Evolutionary conservation across 2,113 vertebrate genomes (phyloP).

Genomic region (Neofelis nebulosa): DNA sequence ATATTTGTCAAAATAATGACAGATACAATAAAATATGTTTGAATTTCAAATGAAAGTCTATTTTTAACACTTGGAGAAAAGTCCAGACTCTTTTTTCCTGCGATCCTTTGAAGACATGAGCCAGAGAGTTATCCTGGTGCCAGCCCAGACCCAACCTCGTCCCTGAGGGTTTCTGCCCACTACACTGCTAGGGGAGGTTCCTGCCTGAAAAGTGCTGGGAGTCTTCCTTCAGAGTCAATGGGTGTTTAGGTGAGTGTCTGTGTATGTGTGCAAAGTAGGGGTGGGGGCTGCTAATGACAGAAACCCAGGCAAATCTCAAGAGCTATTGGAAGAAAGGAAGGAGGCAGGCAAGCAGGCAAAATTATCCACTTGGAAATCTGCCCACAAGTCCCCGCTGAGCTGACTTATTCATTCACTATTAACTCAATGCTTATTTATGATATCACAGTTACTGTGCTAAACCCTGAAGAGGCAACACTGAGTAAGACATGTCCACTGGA

Average conservation of each 20-base stretch:
- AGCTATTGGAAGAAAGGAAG: neutral
- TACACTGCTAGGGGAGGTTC: neutral
- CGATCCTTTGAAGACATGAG: neutral
- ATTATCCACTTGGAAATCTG: conserved; percentile 63
- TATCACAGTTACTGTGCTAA: conserved; percentile 20
- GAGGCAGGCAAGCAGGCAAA: conserved; percentile 20
- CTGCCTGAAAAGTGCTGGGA: neutral
- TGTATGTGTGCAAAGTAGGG: neutral
- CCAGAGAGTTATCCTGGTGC: neutral
- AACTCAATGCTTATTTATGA: conserved; percentile 56
- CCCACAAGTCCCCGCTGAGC: neutral
- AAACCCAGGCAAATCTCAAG: conserved; percentile 7
- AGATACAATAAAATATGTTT: neutral
- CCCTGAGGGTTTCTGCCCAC: neutral
- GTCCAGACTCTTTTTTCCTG: neutral
- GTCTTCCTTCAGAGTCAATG: neutral
- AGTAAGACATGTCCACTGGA: neutral
- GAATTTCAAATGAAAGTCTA: conserved; percentile 13
- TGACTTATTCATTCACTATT: conserved; percentile 62
- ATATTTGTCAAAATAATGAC: neutral
- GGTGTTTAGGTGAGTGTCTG: neutral
- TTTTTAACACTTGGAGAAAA: conserved; percentile 19
- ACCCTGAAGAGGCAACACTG: neutral
- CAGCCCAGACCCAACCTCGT: neutral
- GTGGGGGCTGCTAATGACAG: neutral